Evolutionary conservation across 2,113 vertebrate genomes (phyloP).

Genomic region (Acanthochromis polyacanthus): DNA sequence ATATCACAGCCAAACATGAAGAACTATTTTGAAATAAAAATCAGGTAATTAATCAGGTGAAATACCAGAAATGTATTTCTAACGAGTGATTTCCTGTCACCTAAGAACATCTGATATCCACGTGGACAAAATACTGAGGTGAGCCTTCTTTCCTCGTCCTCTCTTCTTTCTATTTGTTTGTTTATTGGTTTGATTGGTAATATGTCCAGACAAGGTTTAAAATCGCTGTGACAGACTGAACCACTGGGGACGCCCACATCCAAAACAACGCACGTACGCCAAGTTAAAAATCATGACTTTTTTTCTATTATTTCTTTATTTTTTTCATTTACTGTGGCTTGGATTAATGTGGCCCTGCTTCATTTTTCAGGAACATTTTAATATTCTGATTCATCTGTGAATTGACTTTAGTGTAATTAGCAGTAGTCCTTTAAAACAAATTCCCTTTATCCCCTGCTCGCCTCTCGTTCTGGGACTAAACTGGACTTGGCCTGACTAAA

Average conservation of each 20-base stretch:
- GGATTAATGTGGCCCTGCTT: neutral
- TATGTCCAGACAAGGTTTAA: neutral
- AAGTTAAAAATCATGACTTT: neutral
- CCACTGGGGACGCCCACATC: neutral
- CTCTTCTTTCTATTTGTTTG: neutral
- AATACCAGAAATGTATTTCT: too few relatives aligned
- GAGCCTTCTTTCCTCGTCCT: neutral
- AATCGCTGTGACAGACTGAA: conserved; percentile 12
- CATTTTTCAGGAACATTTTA: conserved; percentile 9
- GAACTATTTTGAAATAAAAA: too few relatives aligned
- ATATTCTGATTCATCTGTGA: conserved; percentile 24
- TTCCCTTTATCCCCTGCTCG: conserved; percentile 22
- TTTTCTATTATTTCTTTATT: neutral
- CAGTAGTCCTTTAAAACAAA: conserved; percentile 29
- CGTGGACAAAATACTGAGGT: neutral
- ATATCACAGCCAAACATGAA: too few relatives aligned
- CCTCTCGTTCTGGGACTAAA: conserved; percentile 46
- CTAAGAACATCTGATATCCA: neutral
- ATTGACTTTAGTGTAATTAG: conserved; percentile 25
- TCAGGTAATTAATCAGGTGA: too few relatives aligned
- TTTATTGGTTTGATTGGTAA: neutral
- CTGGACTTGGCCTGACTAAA: conserved; percentile 55
- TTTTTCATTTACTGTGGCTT: neutral
- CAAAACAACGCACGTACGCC: too few relatives aligned
- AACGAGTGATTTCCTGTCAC: too few relatives aligned